Percentiles rank a stretch among this genome's conserved stretches.
Evolutionary conservation across 1,140 invertebrate species (phyloP).

Genomic region (Drosophila kepulauana): DNA sequence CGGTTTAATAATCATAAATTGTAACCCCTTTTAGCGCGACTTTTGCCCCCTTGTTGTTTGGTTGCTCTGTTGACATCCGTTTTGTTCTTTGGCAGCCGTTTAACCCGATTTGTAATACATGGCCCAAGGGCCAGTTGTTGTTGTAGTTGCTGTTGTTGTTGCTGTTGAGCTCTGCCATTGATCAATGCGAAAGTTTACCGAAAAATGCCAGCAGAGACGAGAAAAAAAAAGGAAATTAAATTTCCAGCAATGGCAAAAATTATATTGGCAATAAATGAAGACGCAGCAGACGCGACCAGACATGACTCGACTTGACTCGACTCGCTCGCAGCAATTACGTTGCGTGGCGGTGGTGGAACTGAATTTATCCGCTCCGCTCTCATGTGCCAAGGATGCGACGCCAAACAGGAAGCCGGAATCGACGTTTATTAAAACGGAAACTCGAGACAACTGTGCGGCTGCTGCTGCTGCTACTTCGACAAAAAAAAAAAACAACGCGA

Average conservation of each 20-base stretch:
- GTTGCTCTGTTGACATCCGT: constrained; percentile 69
- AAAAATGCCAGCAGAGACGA: constrained; percentile 29
- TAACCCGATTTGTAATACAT: constrained; percentile 59
- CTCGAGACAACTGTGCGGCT: constrained; percentile 81
- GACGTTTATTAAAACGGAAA: constrained; percentile 83
- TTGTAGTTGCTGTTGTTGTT: constrained; percentile 22
- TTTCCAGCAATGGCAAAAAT: constrained; percentile 78
- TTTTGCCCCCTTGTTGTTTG: constrained; percentile 46
- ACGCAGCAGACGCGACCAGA: constrained; percentile 54
- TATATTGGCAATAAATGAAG: constrained; percentile 83
- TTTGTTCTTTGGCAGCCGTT: constrained; percentile 59
- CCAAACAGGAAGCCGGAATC: constrained; percentile 82
- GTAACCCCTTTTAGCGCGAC: constrained; percentile 70
- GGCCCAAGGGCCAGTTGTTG: constrained; percentile 45
- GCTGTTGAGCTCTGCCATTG: constrained; percentile 21
- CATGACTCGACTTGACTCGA: not conserved
- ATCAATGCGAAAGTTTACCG: constrained; percentile 32
- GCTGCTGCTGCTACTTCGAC: not conserved
- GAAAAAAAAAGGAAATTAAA: constrained; percentile 73
- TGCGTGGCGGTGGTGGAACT: constrained; percentile 12
- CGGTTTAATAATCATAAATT: constrained; percentile 83
- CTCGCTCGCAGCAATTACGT: constrained; percentile 65
- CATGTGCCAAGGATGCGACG: constrained; percentile 54
- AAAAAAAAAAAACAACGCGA: constrained; percentile 24
- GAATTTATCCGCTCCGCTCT: constrained; percentile 15